phyloP scores from a whole-genome alignment of 1,140 invertebrate genomes.

The Scaptomyza pallida region DNA sequence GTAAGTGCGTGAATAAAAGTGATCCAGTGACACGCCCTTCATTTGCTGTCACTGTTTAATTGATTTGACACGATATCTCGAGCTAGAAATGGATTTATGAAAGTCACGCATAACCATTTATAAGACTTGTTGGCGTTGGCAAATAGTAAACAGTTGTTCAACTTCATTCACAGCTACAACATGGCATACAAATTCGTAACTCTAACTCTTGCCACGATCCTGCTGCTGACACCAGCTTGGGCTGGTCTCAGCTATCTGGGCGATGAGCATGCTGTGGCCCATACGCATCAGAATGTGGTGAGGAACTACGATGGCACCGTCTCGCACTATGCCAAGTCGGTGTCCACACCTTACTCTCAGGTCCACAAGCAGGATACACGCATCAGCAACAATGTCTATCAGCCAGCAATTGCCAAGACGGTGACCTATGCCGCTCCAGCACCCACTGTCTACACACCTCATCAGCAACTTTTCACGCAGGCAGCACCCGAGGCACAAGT shows the following conservation, averaged over 20 bases:
- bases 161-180: slow-evolving; percentile 41
- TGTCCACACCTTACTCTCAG: slow-evolving; percentile 87
- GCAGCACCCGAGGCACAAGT: slow-evolving; percentile 19
- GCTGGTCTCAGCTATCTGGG: slow-evolving; percentile 83
- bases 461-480: slow-evolving; percentile 36
- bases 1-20: slow-evolving; percentile 50
- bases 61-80: slow-evolving; percentile 76
- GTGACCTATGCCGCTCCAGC: slow-evolving; percentile 77
- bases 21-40: slow-evolving; percentile 64
- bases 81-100: slow-evolving; percentile 76
- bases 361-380: slow-evolving; percentile 87
- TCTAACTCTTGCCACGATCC: slow-evolving; percentile 72
- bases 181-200: slow-evolving; percentile 72
- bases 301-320: slow-evolving; percentile 86
- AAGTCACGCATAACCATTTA: slow-evolving; percentile 66
- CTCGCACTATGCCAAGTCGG: slow-evolving; percentile 87
- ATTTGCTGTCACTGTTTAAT: slow-evolving; percentile 65
- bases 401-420: slow-evolving; percentile 82
- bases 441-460: slow-evolving; percentile 29
- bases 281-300: slow-evolving; percentile 85
- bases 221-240: slow-evolving; percentile 72
- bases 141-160: slow-evolving; percentile 57
- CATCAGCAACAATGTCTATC: slow-evolving; percentile 86
- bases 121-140: slow-evolving; percentile 37
- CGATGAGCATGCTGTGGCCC: slow-evolving; percentile 85